phyloP scores from a whole-genome alignment of 2,113 vertebrate genomes.

The Poecilia latipinna region DNA sequence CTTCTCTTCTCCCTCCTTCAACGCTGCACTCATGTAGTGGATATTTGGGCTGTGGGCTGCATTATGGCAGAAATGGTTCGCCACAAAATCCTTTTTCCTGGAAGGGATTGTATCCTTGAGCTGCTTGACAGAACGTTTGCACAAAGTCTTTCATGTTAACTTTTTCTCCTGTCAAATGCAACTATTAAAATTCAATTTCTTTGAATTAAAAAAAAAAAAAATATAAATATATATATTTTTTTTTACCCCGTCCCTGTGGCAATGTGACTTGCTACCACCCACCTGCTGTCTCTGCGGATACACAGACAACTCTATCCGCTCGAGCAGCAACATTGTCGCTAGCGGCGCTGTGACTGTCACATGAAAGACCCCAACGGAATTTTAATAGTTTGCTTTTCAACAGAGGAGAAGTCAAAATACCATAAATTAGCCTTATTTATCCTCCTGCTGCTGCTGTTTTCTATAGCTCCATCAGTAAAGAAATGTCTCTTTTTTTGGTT shows the following conservation, averaged over 20 bases:
- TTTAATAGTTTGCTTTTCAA: slow-evolving; percentile 44
- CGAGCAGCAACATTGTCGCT: slow-evolving; percentile 15
- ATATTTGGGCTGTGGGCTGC: slow-evolving; percentile 99
- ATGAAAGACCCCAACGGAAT: slow-evolving; percentile 50
- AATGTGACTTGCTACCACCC: slow-evolving; percentile 28
- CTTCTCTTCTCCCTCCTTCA: slow-evolving; percentile 84
- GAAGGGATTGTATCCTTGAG: slow-evolving; percentile 90
- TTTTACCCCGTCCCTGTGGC: slow-evolving; percentile 9
- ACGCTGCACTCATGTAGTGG: slow-evolving; percentile 94
- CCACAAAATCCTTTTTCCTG: slow-evolving; percentile 89
- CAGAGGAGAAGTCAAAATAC: slow-evolving; percentile 12
- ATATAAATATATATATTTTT: background rate
- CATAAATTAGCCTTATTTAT: slow-evolving; percentile 7
- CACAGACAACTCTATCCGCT: slow-evolving; percentile 10
- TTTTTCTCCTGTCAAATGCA: slow-evolving; percentile 11
- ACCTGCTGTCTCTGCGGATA: slow-evolving; percentile 31
- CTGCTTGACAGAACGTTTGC: slow-evolving; percentile 56
- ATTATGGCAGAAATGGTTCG: slow-evolving; percentile 96
- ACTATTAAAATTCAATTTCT: slow-evolving; percentile 48
- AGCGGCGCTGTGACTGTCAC: slow-evolving; percentile 27
- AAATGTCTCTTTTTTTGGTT: background rate
- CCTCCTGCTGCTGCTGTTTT: slow-evolving; percentile 22
- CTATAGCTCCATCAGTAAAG: slow-evolving; percentile 10
- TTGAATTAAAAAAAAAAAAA: background rate
- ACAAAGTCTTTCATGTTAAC: background rate